These are phyloP conservation scores for Anthoscopus minutus DNA, from an alignment of 2,113 vertebrate genomes.

Conservation along the genomic window DNA sequence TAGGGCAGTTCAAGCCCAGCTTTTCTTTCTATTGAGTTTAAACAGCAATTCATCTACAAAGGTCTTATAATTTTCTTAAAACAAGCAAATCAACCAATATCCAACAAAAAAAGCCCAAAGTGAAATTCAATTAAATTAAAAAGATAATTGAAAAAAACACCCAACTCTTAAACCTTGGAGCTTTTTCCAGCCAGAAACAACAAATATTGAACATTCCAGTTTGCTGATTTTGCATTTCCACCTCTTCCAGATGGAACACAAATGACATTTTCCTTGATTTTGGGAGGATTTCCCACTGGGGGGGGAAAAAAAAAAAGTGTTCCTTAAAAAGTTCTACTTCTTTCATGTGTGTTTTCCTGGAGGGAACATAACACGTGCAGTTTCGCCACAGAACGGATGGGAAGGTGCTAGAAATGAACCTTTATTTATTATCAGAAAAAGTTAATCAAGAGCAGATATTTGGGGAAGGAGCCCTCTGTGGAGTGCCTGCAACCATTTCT, in stretches of 20 bases:
- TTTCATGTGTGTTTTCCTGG: background rate
- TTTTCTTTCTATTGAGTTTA: background rate
- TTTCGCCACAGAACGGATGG: background rate
- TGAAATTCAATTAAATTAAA: background rate
- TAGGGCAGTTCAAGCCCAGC: background rate
- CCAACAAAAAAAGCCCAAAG: background rate
- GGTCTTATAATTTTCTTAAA: background rate
- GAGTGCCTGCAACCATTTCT: background rate
- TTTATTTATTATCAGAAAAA: background rate
- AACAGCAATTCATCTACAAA: background rate
- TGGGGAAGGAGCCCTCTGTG: background rate
- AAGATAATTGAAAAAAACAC: background rate
- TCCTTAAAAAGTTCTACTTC: background rate
- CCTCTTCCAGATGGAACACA: background rate
- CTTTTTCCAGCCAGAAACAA: background rate
- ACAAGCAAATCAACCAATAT: background rate
- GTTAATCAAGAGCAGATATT: background rate
- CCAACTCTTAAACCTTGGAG: background rate
- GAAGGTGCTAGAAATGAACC: background rate
- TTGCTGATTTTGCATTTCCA: background rate
- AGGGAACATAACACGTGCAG: accelerated
- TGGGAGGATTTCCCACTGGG: background rate
- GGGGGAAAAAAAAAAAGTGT: background rate
- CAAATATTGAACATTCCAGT: accelerated
- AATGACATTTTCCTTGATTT: background rate